phyloP scores from a whole-genome alignment of 2,888 invertebrate species.

The Dryadula phaetusa region DNA sequence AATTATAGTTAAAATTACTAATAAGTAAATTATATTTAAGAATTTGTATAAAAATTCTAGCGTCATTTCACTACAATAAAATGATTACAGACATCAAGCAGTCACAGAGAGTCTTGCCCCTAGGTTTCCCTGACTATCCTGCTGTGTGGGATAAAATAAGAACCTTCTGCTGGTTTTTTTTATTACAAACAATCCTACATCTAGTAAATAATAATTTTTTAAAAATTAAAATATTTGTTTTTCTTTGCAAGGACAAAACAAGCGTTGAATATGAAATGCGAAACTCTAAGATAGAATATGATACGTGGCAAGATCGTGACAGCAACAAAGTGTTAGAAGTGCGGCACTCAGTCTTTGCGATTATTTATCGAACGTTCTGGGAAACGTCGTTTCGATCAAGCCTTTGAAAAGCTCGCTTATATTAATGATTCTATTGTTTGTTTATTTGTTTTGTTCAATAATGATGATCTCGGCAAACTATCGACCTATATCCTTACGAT shows the following conservation, averaged over 20 bases:
- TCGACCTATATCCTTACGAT: too few relatives aligned
- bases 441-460: constrained; percentile 11
- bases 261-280: constrained; percentile 34
- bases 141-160: too few relatives aligned
- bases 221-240: constrained; percentile 1
- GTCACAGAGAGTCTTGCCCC: too few relatives aligned
- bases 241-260: constrained; percentile 16
- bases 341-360: constrained; percentile 33
- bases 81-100: too few relatives aligned
- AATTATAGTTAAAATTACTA: too few relatives aligned
- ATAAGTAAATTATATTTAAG: too few relatives aligned
- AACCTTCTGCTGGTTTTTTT: too few relatives aligned
- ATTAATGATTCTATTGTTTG: constrained; percentile 24
- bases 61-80: too few relatives aligned
- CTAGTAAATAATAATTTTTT: not conserved
- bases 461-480: too few relatives aligned
- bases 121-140: too few relatives aligned
- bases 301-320: constrained; percentile 34
- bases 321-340: constrained; percentile 35
- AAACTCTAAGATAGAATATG: constrained; percentile 33
- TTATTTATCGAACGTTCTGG: constrained; percentile 36
- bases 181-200: too few relatives aligned
- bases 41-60: too few relatives aligned
- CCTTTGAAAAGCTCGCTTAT: constrained; percentile 28
- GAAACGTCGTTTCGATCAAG: constrained; percentile 35